Conservation (phyloP, 2,888 invertebrate species). For the Autographa gamma region DNA sequence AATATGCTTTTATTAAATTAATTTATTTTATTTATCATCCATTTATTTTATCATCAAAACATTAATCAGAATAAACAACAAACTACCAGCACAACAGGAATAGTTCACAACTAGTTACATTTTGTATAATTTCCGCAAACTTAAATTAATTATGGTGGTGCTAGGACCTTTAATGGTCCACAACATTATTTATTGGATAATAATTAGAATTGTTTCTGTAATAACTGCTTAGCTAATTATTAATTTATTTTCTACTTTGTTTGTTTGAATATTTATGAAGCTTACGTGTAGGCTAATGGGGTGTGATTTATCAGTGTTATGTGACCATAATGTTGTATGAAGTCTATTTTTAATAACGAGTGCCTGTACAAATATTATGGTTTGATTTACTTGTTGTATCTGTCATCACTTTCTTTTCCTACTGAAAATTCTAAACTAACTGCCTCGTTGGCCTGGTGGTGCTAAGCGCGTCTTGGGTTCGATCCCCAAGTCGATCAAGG, state of each 20-base stretch:
- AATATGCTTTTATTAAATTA: too few relatives aligned
- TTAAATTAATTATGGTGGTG: slow-evolving; percentile 74
- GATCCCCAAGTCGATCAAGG: too few relatives aligned
- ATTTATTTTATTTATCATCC: slow-evolving; percentile 13
- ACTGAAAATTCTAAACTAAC: too few relatives aligned
- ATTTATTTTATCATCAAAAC: slow-evolving; percentile 43
- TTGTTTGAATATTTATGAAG: not conserved
- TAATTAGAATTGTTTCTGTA: slow-evolving; percentile 64
- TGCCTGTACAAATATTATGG: too few relatives aligned
- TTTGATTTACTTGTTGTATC: too few relatives aligned
- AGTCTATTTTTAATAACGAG: too few relatives aligned
- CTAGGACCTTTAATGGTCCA: slow-evolving; percentile 69
- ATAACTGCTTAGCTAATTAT: slow-evolving; percentile 16
- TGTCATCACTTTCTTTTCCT: too few relatives aligned
- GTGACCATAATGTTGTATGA: not conserved
- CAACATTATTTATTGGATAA: slow-evolving; percentile 72
- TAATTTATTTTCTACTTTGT: not conserved
- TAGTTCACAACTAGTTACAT: slow-evolving; percentile 64
- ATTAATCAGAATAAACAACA: slow-evolving; percentile 41
- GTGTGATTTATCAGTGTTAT: not conserved
- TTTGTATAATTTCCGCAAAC: slow-evolving; percentile 64
- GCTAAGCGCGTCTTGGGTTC: too few relatives aligned
- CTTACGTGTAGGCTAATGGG: not conserved
- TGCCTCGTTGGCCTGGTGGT: too few relatives aligned
- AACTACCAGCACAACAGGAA: slow-evolving; percentile 55